These are phyloP conservation scores for Hydroisotoma schaefferi DNA, from an alignment of 2,888 invertebrate species.

Conservation along the genomic window DNA sequence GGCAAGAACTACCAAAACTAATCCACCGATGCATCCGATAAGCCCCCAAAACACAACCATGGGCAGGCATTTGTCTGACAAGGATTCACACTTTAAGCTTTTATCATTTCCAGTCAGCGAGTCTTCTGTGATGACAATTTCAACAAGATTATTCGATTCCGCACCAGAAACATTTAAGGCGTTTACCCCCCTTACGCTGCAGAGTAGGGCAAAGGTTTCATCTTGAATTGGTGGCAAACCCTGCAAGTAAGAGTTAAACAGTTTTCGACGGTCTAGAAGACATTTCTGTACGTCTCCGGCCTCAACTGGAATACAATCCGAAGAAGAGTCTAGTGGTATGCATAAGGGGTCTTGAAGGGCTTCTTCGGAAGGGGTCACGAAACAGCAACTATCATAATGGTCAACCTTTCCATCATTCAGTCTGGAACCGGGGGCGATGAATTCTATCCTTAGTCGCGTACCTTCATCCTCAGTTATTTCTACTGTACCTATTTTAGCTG, in stretches of 20 bases:
- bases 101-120: background rate
- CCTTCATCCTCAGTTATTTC: background rate
- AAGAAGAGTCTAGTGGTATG: background rate
- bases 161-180: slow-evolving; percentile 9
- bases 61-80: slow-evolving; percentile 37
- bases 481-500: slow-evolving; percentile 15
- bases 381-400: slow-evolving; percentile 30
- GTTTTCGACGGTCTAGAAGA: background rate
- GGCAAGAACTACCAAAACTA: slow-evolving; percentile 20
- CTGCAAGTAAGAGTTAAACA: background rate
- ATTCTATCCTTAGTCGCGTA: slow-evolving; percentile 2
- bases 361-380: too few relatives aligned
- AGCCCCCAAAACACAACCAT: slow-evolving; percentile 36
- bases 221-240: background rate
- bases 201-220: slow-evolving; percentile 3
- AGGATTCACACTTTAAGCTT: slow-evolving; percentile 18
- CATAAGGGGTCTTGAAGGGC: background rate
- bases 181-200: slow-evolving; percentile 28
- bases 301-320: slow-evolving; percentile 1
- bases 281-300: slow-evolving; percentile 3
- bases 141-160: slow-evolving; percentile 13
- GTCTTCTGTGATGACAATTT: slow-evolving; percentile 8
- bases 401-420: slow-evolving; percentile 13
- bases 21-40: slow-evolving; percentile 25
- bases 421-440: slow-evolving; percentile 22